Evolutionary conservation across 30 jellyfish, hydroid and myxozoan genomes (phyloP).

Genomic region (Aurelia sp.): DNA sequence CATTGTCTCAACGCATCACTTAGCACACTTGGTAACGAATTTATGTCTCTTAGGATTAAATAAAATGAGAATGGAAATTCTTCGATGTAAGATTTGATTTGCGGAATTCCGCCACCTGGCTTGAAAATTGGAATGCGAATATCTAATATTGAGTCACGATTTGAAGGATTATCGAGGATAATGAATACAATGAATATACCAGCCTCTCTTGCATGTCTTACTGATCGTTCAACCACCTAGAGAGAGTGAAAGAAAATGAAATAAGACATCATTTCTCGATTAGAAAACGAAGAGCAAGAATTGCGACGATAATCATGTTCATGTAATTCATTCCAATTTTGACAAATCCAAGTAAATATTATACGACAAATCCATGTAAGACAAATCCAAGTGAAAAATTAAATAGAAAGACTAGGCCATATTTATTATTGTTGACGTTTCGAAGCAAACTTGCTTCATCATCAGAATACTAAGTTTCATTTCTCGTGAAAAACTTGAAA

Average conservation of each 20-base stretch:
- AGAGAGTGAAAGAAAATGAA: neutral
- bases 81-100: constrained; percentile 86
- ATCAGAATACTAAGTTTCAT: no score
- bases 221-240: constrained; percentile 83
- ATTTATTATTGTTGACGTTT: no score
- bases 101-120: constrained; percentile 76
- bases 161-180: constrained; percentile 87
- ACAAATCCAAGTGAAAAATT: no score
- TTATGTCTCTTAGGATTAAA: constrained; percentile 78
- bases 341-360: no score
- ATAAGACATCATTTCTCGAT: no score
- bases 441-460: no score
- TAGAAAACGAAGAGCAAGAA: no score
- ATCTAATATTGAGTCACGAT: constrained; percentile 91
- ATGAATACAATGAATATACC: constrained; percentile 88
- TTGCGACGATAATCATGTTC: no score
- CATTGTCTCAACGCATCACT: constrained; percentile 95
- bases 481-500: no score
- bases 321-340: no score
- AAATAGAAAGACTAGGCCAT: no score
- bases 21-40: constrained; percentile 83
- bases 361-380: no score
- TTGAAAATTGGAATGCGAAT: constrained; percentile 93
- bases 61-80: constrained; percentile 96
- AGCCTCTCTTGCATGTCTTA: constrained; percentile 84